phyloP scores from a whole-genome alignment of 1,140 invertebrate species.

The Polypedilum vanderplanki region DNA sequence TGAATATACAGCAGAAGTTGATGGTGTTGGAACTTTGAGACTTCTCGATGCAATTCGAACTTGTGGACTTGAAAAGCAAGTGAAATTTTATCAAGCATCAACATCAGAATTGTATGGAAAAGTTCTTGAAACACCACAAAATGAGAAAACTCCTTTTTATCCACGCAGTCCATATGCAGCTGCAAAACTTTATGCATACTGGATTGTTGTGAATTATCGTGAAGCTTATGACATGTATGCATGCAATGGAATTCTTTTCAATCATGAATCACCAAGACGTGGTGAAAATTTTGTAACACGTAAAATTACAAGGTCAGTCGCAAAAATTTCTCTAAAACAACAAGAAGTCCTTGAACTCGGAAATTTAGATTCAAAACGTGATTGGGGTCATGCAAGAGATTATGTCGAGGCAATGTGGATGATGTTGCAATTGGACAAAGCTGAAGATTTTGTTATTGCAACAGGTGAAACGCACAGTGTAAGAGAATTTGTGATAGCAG shows the following conservation, averaged over 20 bases:
- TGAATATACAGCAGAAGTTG: conserved; percentile 98
- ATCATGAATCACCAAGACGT: conserved; percentile 96
- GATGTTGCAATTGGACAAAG: conserved; percentile 90
- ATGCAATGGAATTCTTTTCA: conserved; percentile 98
- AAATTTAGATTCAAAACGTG: conserved; percentile 90
- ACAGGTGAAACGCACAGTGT: conserved; percentile 94
- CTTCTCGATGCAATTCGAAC: conserved; percentile 93
- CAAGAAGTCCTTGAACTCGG: conserved; percentile 86
- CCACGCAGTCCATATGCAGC: conserved; percentile 98
- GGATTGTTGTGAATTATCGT: conserved; percentile 97
- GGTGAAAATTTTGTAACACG: conserved; percentile 99
- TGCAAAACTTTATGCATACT: conserved; percentile 97
- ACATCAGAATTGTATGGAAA: conserved; percentile 99
- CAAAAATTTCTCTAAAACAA: conserved; percentile 87
- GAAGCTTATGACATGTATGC: conserved; percentile 98
- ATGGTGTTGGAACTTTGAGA: conserved; percentile 93
- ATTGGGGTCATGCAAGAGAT: conserved; percentile 99
- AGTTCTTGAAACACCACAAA: conserved; percentile 93
- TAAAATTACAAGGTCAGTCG: conserved; percentile 95
- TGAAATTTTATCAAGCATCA: conserved; percentile 96
- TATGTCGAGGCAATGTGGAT: conserved; percentile 99
- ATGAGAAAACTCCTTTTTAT: conserved; percentile 97
- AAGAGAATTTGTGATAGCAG: conserved; percentile 88
- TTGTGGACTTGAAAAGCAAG: conserved; percentile 74
- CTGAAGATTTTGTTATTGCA: conserved; percentile 96